phyloP scores from a whole-genome alignment of 1,140 invertebrate genomes.

The Ostrea denselamellosa region DNA sequence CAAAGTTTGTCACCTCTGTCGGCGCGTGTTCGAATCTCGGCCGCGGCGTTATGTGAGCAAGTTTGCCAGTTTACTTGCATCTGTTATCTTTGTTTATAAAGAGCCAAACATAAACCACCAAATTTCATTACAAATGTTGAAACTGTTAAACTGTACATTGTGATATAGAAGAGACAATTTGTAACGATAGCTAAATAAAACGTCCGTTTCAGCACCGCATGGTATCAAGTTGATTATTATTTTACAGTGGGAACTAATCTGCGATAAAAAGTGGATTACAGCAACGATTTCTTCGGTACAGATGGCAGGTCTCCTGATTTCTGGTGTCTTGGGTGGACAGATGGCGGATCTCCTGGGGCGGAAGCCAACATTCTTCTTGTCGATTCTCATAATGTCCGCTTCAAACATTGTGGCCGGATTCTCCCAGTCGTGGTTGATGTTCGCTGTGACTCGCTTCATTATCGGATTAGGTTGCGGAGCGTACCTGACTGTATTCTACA shows the following conservation, averaged over 20 bases:
- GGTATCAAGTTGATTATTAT: not conserved
- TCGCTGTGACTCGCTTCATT: constrained; percentile 63
- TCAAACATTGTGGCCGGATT: constrained; percentile 59
- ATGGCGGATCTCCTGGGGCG: constrained; percentile 67
- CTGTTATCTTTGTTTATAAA: no score
- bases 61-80: no score
- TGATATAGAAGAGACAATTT: no score
- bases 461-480: constrained; percentile 59
- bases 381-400: constrained; percentile 51
- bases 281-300: constrained; percentile 67
- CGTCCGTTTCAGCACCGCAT: no score
- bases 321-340: constrained; percentile 63
- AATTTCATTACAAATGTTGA: no score
- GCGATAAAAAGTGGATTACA: constrained; percentile 60
- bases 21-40: no score
- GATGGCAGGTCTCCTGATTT: constrained; percentile 69
- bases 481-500: constrained; percentile 58
- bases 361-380: constrained; percentile 61
- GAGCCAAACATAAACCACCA: no score
- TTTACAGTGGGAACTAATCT: constrained; percentile 69
- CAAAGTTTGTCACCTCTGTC: no score
- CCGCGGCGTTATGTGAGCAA: no score
- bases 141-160: no score
- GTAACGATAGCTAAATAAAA: no score
- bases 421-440: constrained; percentile 66